Base-by-base conservation (phyloP, 2,113 vertebrate species). In the Callopanchax toddi region DNA sequence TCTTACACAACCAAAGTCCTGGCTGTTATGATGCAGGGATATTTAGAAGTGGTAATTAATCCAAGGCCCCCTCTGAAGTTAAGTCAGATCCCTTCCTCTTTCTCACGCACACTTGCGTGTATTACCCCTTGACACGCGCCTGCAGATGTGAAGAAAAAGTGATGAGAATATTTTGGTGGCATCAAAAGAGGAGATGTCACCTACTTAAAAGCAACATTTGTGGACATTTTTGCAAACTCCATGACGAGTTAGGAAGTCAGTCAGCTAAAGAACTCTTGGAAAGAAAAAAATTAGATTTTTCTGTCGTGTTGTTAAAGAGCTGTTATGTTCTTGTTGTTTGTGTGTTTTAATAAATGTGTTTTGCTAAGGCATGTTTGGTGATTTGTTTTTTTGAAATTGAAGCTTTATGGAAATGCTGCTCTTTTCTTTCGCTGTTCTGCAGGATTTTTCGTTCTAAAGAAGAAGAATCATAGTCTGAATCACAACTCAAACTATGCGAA, bases 31-130 rank as follows among this genome's bases (percentile, higher is more conserved):
- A 61, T 54, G 71, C 65, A 37, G 29, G 50, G 70, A 82, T 90
- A 90, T 90, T 92, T 18, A 84, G 89, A 91, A 77, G 64, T 46
- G 76, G 60, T 92, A 89, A 91, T 90, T 87, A 90, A 91, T 89
- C 73, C 89, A 89, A 79, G 86, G 29, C 57, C 75, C 62, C 37
- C 60, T 87, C 65, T 53, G 39, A 84, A 73, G 79, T 79, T 50
- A 60, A 83, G 76, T 84, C 65, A 83, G 74, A 78, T 80, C 12
- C 36, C 36, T 13, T 13, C 49, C 22, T 67, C 59, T 59, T 55
- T 72, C 69, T 85, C 83, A 87, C 70, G 56, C 79, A 86, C 77
- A 69, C 56, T 76, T 36, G 60, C 58, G 65, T 46, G 15, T 39
- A 52, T 59, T 25, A 25, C 62, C 48, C 50, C 66, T 36, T 69